Evolutionary conservation across 92 coral and sea anemone species (phyloP), one percentile per base, ranked within the genome.

Genomic region (Epizoanthus ramosus): DNA sequence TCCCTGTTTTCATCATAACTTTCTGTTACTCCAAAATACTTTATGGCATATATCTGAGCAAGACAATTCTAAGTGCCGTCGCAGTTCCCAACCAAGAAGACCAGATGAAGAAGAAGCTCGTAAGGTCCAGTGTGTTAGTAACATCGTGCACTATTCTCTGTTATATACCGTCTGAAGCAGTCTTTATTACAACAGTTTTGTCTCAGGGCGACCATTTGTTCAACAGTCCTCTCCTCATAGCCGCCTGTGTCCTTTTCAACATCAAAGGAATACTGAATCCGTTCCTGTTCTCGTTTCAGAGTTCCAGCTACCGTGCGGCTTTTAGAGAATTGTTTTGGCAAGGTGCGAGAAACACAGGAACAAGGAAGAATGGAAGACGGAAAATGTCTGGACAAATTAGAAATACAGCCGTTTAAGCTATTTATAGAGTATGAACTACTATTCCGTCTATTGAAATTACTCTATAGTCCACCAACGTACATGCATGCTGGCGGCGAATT

Each of bases 241-340:
- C 50, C n/a, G 7, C 59, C 8, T 54, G 57, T 37, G 57, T 54
- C 14, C 39, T 65, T 24, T 65, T 65, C 71, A 43, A 65, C 35
- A 65, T 65, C 0, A 65, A 65, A 28, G 71, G 71, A 65, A 65
- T 17, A 14, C 71, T 65, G 5, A 65, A 65, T 12, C 71, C 71
- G 3, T 65, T 65, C 2, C 21, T 65, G 39, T 65, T 24, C 17
- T 41, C 71, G 17, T 28, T 65, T 65, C 71, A 25, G 43, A 28
- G 39, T 37, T 65, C 71, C 31, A 65, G 15, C 35, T 28, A 65
- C 71, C 71, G 71, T 37, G 45, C 71, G 35, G 71, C 39, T 24
- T 28, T 65, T 28, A 12, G 19, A 14, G 17, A 65, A 28, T 37
- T 65, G 39, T 37, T 28, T 37, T 65, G 71, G 16, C 6, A 33